These are phyloP conservation scores for Drosophila albomicans DNA, from an alignment of 1,140 invertebrate species.

Conservation along the genomic window DNA sequence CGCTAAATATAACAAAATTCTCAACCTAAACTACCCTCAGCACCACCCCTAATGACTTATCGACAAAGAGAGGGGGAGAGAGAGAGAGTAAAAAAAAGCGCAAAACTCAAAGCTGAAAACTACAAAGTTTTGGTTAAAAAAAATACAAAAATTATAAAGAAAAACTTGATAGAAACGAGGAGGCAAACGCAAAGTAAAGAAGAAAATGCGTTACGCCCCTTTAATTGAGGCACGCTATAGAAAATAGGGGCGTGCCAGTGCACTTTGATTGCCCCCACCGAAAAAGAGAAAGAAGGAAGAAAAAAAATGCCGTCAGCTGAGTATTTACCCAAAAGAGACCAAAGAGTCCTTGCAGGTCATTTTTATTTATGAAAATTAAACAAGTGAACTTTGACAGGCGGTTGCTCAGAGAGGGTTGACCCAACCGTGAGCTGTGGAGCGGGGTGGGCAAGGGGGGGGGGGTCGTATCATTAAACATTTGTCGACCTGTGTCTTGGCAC, in stretches of 20 bases:
- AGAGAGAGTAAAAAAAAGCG: background rate
- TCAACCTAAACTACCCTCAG: background rate
- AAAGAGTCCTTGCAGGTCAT: slow-evolving; percentile 38
- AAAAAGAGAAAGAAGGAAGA: slow-evolving; percentile 11
- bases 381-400: slow-evolving; percentile 81
- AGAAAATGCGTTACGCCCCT: slow-evolving; percentile 59
- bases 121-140: slow-evolving; percentile 33
- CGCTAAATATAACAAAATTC: slow-evolving; percentile 45
- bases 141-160: slow-evolving; percentile 15
- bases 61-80: background rate
- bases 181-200: slow-evolving; percentile 11
- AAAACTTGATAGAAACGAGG: slow-evolving; percentile 3
- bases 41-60: slow-evolving; percentile 34
- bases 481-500: slow-evolving; percentile 41
- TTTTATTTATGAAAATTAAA: slow-evolving; percentile 83
- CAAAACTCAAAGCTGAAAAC: slow-evolving; percentile 23
- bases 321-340: no score
- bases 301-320: no score
- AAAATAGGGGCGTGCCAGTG: slow-evolving; percentile 54
- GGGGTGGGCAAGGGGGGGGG: slow-evolving; percentile 23
- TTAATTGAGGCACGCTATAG: slow-evolving; percentile 63
- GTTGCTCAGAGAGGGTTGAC: slow-evolving; percentile 65
- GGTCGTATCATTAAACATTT: slow-evolving; percentile 77
- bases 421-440: slow-evolving; percentile 1
- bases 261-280: slow-evolving; percentile 76